A percentile compares a stretch with the other conserved stretches of the same genome.
These are phyloP conservation scores for Eulemur rufifrons DNA, from an alignment of 2,113 vertebrate genomes.

Conservation along the genomic window DNA sequence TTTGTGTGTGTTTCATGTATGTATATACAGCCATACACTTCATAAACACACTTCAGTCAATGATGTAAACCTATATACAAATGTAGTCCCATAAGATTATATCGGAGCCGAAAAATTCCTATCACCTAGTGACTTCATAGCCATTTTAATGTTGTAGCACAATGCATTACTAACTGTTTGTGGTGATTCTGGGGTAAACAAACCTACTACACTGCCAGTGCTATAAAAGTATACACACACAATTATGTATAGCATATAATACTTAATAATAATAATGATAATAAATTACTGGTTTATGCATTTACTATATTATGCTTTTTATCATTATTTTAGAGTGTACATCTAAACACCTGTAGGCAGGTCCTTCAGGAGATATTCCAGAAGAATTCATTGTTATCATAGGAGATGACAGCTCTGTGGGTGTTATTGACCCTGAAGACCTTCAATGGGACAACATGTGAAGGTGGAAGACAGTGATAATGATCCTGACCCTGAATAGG, in stretches of 20 bases:
- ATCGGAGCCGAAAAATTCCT: not conserved
- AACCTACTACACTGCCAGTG: not conserved
- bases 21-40: not conserved
- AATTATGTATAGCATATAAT: not conserved
- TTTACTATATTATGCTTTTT: not conserved
- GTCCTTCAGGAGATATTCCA: not conserved
- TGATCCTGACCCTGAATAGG: not conserved
- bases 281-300: not conserved
- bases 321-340: not conserved
- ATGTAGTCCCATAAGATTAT: not conserved
- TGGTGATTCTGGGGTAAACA: not conserved
- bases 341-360: not conserved
- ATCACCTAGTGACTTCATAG: not conserved
- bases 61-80: not conserved
- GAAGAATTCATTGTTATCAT: not conserved
- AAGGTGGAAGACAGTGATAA: not conserved
- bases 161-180: too few species aligned
- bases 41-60: not conserved
- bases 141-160: not conserved
- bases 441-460: not conserved
- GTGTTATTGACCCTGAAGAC: not conserved
- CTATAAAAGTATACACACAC: not conserved
- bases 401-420: not conserved
- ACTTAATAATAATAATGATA: not conserved
- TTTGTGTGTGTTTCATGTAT: not conserved